Base-by-base conservation (phyloP, 2,113 vertebrate genomes). In the Xenus cinereus region DNA sequence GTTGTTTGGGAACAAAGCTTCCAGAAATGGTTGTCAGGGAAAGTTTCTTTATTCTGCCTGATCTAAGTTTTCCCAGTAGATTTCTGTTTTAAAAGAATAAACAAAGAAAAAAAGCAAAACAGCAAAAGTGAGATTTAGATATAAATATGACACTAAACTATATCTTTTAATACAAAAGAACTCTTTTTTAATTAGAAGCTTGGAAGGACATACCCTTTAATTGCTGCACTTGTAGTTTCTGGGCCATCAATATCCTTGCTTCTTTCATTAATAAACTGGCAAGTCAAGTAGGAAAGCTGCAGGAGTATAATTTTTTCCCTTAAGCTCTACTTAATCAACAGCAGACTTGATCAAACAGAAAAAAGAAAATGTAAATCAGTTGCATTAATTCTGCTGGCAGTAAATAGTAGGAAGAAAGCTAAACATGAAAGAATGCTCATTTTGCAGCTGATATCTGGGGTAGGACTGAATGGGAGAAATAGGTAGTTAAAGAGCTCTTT, bases 251-350 rank as follows among this genome's bases (percentile, higher is more conserved):
- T 98, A 98, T 97, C 72, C 60, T 96, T 96, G 93, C 96, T 97
- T 97, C 97, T 98, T 98, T 98, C 98, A 98, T 98, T 98, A 98
- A 98, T 98, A 98, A 98, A 98, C 97, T 97, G 98, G 98, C 97
- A 97, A 98, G 97, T 98, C 95, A 95, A 97, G 97, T 97, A 97
- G 93, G 96, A 97, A 97, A 97, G 95, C 97, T 84, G 96, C 90
- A 79, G 89, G 95, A 97, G 96, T 93, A 95, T 97, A 93, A 96
- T 87, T 94, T 93, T 96, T 97, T 97, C 91, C 97, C 96, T 97
- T 94, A 83, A 98, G 97, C 98, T 97, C 97, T 96, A 94, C 97
- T 98, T 98, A 98, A 98, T 98, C 98, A 98, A 98, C 86, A 93
- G 95, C 97, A 97, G 97, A 96, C 97, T 96, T 97, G 89, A 97